Conservation (phyloP, 2,797 vertebrate species). For the Sebastes nivosus region DNA sequence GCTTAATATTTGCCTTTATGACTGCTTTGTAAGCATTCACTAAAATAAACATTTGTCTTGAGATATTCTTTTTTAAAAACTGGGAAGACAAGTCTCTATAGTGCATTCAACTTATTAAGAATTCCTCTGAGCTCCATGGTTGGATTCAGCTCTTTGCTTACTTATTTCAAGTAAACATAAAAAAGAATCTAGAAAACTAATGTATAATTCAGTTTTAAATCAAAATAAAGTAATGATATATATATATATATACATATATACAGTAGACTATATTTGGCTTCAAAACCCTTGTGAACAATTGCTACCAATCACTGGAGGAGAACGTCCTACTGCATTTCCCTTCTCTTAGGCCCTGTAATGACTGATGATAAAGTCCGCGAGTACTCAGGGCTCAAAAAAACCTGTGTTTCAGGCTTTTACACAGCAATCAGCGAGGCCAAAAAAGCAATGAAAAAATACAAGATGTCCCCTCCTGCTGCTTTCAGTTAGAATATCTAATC, state of each 20-base stretch:
- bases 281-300: conserved; percentile 56
- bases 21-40: conserved; percentile 29
- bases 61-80: conserved; percentile 43
- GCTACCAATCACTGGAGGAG: conserved; percentile 26
- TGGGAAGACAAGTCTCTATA: conserved; percentile 14
- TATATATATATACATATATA: no score
- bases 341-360: conserved; percentile 52
- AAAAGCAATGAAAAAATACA: conserved; percentile 45
- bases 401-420: conserved; percentile 42
- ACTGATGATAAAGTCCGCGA: conserved; percentile 43
- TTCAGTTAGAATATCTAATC: conserved; percentile 76
- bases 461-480: conserved; percentile 56
- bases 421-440: conserved; percentile 41
- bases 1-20: conserved; percentile 32
- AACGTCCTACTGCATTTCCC: conserved; percentile 1
- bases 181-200: conserved; percentile 37
- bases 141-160: conserved; percentile 53
- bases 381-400: conserved; percentile 42
- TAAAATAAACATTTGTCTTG: conserved; percentile 60
- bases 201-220: conserved; percentile 45
- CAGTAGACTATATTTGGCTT: not conserved
- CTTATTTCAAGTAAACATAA: conserved; percentile 56
- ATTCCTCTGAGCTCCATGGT: conserved; percentile 70
- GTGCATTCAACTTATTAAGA: conserved; percentile 45
- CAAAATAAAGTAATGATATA: conserved; percentile 31